Evolutionary conservation across 1,140 invertebrate species (phyloP), one percentile per base, ranked within the genome.

Genomic region (Drosophila tristis): DNA sequence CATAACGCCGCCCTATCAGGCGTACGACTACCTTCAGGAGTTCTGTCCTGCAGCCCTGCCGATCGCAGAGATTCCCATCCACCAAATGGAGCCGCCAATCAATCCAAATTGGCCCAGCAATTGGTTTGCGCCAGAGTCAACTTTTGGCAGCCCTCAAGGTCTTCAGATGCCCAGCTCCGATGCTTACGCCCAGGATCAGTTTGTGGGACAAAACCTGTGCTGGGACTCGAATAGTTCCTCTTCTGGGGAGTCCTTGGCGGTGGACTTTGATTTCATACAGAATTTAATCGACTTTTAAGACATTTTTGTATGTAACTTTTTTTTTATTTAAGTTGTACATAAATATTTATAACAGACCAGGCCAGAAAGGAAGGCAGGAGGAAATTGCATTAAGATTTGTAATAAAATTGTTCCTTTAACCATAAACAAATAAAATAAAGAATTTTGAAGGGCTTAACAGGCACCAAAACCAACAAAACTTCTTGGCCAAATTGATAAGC

Each of bases 241-340:
- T 3, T 62, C 67, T 16, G 66, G 31, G 25, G 78, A 87, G 9
- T 56, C 61, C 2, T 43, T 66, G 5, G 77, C 77, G 1, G 68
- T 89, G 2, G 84, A 84, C 15, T 68, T 44, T 7, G 84, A 89
- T 23, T 89, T 80, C 29, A 59, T 89, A 11, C 76, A 89, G n/a
- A 64, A 80, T 49, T 71, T 89, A 51, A 50, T 89, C 42, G 62
- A 84, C 16, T 50, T 61, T 47, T 73, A 74, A 54, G 26, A 29
- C 2, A 31, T n/a, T 0, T 45, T 39, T 13, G 1, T 6, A 2
- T n/a, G 8, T 42, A 35, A 35, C 2, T 20, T 20, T 20, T 20
- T 20, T 20, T 20, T 20, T 20, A 20, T 11, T 9, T 35, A 23
- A 9, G 1, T 4, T 42, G 23, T 56, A 47, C 1, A 47, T 54